Evolutionary conservation across 2,113 vertebrate species (phyloP), one percentile per base, ranked within the genome.

Genomic region (Neogobius melanostomus): DNA sequence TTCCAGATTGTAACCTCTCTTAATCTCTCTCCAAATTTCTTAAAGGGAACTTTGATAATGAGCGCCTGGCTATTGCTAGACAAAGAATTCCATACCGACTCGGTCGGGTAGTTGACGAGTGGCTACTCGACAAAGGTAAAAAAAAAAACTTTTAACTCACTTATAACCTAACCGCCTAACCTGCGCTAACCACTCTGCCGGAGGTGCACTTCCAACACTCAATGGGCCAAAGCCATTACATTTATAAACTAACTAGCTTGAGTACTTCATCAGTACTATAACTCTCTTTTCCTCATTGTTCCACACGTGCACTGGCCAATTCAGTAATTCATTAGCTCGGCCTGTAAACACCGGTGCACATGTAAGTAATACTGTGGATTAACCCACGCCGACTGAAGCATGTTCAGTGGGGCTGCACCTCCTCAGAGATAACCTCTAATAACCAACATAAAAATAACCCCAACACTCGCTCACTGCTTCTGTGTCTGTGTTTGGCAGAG

Each of bases 101-200:
- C 87, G 96, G 96, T 95, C 95, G 96, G 93, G 96, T 97, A 96
- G 96, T 98, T 94, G 96, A 98, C 93, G 96, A 98, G 88, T 98
- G 96, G 96, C 96, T 98, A 95, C 95, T 97, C 93, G 96, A 98
- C 94, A 98, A 98, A 98, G 96, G 96, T 97, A 98, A 98, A 92
- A 95, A 36, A 36, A 36, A 95, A 92, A 95, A 86, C 88, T 94
- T 94, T 93, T 95, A 95, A 95, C 93, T 89, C 92, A 91, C 90
- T 91, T 92, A 92, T 88, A 85, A 88, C 79, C 85, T 81, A 85
- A 91, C 85, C 87, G 79, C 89, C 86, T 94, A 94, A 95, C 83
- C 83, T 85, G 90, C 93, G 91, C 87, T 91, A 93, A 93, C 93
- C 89, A 82, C 84, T 93, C 93, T 91, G 86, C 80, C 92, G 87